phyloP scores from a whole-genome alignment of 2,113 vertebrate species.

The Pseudonaja textilis region DNA sequence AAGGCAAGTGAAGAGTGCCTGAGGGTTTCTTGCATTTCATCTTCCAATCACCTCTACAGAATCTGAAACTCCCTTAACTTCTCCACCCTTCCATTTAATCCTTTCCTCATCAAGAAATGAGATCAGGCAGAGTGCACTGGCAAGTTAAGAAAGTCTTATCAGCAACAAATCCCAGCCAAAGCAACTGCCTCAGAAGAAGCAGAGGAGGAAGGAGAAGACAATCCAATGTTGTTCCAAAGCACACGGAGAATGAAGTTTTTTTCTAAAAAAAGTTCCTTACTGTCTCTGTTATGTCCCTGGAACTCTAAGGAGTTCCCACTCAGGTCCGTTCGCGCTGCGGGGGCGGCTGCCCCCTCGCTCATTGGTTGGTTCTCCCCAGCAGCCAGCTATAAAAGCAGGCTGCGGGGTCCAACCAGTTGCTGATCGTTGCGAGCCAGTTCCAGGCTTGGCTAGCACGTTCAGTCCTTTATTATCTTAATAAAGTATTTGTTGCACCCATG shows the following conservation, averaged over 20 bases:
- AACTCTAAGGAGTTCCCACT: no score
- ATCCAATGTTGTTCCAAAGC: not conserved
- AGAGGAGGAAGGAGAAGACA: not conserved
- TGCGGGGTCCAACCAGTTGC: no score
- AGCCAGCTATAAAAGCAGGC: no score
- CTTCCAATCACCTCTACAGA: not conserved
- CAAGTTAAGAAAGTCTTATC: not conserved
- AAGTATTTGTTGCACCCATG: no score
- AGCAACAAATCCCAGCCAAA: not conserved
- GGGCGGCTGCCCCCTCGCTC: no score
- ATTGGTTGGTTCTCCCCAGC: no score
- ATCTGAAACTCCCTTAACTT: not conserved
- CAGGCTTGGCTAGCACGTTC: no score
- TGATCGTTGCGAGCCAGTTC: no score
- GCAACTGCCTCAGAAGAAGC: not conserved
- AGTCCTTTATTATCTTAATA: no score
- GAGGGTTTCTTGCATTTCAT: not conserved
- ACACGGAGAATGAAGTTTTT: not conserved
- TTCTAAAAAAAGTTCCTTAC: not conserved
- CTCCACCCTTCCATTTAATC: not conserved
- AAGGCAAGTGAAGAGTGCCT: not conserved
- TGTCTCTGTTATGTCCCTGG: no score
- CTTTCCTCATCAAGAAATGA: not conserved
- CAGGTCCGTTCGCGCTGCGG: no score
- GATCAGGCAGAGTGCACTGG: not conserved